phyloP scores from a whole-genome alignment of 1,140 invertebrate genomes.

The Argopecten irradians region DNA sequence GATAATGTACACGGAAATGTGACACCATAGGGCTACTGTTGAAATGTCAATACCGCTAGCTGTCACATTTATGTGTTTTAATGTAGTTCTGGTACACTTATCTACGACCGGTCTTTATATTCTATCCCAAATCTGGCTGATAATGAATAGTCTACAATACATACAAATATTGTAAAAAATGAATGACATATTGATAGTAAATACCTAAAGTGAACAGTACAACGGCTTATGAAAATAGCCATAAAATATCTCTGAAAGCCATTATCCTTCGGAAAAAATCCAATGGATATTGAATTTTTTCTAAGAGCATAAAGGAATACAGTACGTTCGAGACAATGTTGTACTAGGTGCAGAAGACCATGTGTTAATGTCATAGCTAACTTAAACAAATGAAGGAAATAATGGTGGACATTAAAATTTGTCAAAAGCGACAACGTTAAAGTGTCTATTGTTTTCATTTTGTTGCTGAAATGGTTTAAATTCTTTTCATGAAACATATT shows the following conservation, averaged over 20 bases:
- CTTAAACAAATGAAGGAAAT: too few species aligned
- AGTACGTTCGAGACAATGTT: too few species aligned
- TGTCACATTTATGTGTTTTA: not conserved
- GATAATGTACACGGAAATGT: not conserved
- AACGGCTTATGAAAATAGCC: not conserved
- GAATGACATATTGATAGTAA: not conserved
- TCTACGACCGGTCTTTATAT: not conserved
- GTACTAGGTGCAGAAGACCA: too few species aligned
- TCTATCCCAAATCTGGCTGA: not conserved
- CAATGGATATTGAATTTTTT: too few species aligned
- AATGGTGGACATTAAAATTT: too few species aligned
- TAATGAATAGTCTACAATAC: not conserved
- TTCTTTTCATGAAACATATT: too few species aligned
- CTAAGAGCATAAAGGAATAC: too few species aligned
- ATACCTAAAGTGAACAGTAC: not conserved
- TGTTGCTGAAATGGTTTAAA: too few species aligned
- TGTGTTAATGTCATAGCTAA: too few species aligned
- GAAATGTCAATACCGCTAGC: not conserved
- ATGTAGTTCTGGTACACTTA: not conserved
- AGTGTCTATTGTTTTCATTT: too few species aligned
- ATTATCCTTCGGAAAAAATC: too few species aligned
- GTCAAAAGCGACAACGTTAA: too few species aligned
- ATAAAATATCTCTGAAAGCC: not conserved
- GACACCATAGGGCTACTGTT: not conserved
- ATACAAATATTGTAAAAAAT: not conserved